These are phyloP conservation scores for Rhopalosiphum nymphaeae DNA, from an alignment of 2,888 invertebrate genomes.

Conservation along the genomic window DNA sequence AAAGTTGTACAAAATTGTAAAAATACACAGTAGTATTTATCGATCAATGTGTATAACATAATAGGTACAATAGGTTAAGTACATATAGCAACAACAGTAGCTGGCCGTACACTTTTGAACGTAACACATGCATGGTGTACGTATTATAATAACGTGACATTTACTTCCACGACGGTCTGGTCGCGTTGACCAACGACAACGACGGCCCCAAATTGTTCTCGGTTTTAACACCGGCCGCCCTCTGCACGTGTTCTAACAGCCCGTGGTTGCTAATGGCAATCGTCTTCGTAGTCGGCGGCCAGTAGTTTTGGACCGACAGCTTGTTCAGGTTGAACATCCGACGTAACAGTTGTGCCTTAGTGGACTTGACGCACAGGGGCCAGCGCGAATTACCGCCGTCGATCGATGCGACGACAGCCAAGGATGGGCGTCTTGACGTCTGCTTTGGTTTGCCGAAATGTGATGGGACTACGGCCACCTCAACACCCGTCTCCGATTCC, in stretches of 20 bases:
- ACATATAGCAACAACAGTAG: not conserved
- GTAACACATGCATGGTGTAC: not conserved
- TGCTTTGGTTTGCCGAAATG: not conserved
- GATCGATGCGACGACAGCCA: not conserved
- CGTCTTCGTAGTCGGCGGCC: not conserved
- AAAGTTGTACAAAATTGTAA: not conserved
- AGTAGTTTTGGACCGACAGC: not conserved
- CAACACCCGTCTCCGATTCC: too few species aligned
- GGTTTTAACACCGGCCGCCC: not conserved
- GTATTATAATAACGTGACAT: not conserved
- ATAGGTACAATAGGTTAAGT: too few species aligned
- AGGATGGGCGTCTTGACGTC: not conserved
- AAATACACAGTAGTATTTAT: not conserved
- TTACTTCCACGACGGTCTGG: conserved; percentile 4
- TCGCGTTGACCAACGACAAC: not conserved
- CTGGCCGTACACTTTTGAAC: not conserved
- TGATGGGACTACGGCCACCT: not conserved
- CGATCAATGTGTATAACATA: not conserved
- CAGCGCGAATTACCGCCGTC: not conserved
- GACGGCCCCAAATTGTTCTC: not conserved
- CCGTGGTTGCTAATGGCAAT: not conserved
- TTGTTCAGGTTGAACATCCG: not conserved
- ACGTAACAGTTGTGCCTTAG: not conserved
- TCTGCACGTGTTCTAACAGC: not conserved
- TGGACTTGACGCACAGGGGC: not conserved